Evolutionary conservation across 2,113 vertebrate genomes (phyloP).

Genomic region (Fregata magnificens): DNA sequence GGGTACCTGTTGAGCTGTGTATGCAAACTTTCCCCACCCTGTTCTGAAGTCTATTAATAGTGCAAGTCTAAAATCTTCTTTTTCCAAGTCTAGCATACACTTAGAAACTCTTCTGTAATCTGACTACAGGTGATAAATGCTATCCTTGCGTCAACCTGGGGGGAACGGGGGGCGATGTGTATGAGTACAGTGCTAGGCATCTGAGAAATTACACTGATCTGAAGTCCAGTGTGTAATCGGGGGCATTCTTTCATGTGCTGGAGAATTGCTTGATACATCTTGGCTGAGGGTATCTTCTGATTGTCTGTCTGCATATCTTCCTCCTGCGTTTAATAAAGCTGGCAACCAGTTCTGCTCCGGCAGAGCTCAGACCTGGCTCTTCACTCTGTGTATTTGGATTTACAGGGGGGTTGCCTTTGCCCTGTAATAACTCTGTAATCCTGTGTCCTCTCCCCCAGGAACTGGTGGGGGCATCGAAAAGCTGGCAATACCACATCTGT

Average conservation of each 20-base stretch:
- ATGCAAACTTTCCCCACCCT: neutral
- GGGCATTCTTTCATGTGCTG: neutral
- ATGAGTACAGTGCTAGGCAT: rapidly evolving
- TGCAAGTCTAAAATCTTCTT: neutral
- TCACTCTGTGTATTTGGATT: neutral
- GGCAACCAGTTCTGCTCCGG: neutral
- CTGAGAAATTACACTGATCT: neutral
- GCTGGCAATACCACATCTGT: neutral
- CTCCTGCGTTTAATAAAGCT: neutral
- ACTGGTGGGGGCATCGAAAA: neutral
- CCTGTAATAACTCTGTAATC: neutral
- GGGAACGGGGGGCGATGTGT: rapidly evolving
- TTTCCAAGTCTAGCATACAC: neutral
- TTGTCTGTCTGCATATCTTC: neutral
- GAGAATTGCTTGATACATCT: neutral
- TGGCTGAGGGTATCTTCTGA: neutral
- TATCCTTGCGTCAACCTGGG: rapidly evolving
- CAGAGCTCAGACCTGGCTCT: neutral
- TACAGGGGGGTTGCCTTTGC: neutral
- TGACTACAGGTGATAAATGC: neutral
- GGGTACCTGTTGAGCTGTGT: neutral
- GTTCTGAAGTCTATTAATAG: neutral
- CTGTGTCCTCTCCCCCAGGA: neutral
- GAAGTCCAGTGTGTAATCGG: rapidly evolving
- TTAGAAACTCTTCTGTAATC: neutral